A percentile compares a stretch with the other conserved stretches of the same genome.
These are phyloP conservation scores for Pemphigus obesinymphae DNA, from an alignment of 1,140 invertebrate species.

Conservation along the genomic window DNA sequence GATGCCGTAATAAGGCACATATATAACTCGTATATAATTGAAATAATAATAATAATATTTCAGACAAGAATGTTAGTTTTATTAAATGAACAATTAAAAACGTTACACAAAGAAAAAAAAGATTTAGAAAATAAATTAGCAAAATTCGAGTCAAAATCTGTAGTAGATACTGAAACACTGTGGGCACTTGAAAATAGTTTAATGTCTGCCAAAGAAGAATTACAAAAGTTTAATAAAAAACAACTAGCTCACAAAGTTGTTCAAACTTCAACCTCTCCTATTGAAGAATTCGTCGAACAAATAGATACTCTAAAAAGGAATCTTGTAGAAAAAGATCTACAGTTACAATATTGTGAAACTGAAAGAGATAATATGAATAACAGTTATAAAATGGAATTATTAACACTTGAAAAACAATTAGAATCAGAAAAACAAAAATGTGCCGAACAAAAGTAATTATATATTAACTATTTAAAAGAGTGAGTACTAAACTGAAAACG, in stretches of 20 bases:
- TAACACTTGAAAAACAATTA: background rate
- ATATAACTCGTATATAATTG: too few relatives aligned
- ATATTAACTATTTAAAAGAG: background rate
- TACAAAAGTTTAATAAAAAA: background rate
- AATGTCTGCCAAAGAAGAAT: background rate
- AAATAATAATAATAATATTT: too few relatives aligned
- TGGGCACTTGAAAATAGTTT: background rate
- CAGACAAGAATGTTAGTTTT: background rate
- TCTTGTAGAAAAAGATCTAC: background rate
- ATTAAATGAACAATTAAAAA: background rate
- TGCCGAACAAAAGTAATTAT: background rate
- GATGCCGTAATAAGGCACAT: too few relatives aligned
- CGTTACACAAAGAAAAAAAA: background rate
- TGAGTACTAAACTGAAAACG: too few relatives aligned
- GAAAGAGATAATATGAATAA: background rate
- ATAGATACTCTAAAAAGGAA: background rate
- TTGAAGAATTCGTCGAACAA: background rate
- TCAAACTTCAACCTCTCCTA: background rate
- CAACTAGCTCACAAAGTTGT: background rate
- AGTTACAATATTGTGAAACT: background rate
- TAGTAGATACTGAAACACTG: background rate
- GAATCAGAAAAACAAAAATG: background rate
- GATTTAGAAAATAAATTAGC: constrained; percentile 5
- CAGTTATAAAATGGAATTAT: background rate
- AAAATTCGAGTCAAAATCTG: background rate